Evolutionary conservation across 2,888 invertebrate genomes (phyloP), one percentile per base, ranked within the genome.

Genomic region (Linhomoeus sp.): DNA sequence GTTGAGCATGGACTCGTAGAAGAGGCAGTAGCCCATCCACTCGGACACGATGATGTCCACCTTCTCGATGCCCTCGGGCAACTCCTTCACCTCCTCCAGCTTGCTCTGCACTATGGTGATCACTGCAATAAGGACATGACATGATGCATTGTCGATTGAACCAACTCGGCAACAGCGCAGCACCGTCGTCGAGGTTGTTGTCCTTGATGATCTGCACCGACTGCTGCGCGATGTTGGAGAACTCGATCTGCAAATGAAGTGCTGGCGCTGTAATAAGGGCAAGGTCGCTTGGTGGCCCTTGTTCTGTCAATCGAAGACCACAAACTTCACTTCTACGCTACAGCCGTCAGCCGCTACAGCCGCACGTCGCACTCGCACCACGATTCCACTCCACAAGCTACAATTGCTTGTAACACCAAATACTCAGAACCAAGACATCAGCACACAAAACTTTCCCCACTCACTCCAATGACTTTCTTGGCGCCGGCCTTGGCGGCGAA

Each of bases 401-500:
- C n/a, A n/a, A n/a, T n/a, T n/a, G n/a, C n/a, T n/a, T n/a, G n/a
- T n/a, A n/a, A n/a, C n/a, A n/a, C n/a, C n/a, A n/a, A n/a, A n/a
- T n/a, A n/a, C n/a, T n/a, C n/a, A n/a, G n/a, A n/a, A n/a, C n/a
- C n/a, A n/a, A n/a, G n/a, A n/a, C n/a, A n/a, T n/a, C n/a, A n/a
- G n/a, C n/a, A n/a, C n/a, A n/a, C n/a, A n/a, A n/a, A n/a, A n/a
- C n/a, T n/a, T n/a, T n/a, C n/a, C n/a, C n/a, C 41, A 59, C 67
- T 61, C 59, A 72, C 72, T 43, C 92, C 97, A 61, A 88, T 81
- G 1, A 97, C 97, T 67, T 78, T 78, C 3, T 81, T 75, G 1
- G 97, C 97, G 14, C 97, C 97, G 3, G 97, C 90, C 70, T 88
- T 92, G 0, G 97, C 97, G 26, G 94, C 94, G 71, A 99, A 99